Base-by-base conservation (phyloP, 2,113 vertebrate genomes). In the Elaphurus davidianus region DNA sequence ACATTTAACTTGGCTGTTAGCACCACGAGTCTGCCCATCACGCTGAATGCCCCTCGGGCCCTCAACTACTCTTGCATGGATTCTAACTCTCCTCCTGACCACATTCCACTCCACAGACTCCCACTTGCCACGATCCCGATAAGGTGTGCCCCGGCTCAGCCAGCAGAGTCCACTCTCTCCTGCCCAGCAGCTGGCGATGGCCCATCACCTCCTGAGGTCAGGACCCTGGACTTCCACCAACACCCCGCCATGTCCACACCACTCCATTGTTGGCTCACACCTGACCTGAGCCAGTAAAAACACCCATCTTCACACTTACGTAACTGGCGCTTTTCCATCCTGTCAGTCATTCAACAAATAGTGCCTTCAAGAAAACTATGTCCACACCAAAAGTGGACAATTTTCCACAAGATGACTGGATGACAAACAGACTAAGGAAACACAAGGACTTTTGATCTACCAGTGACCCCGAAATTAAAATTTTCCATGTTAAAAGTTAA, bases 251-350 rank as follows among this genome's bases (percentile, higher is more conserved):
- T 16, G 3, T 21, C 62, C 47, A 12, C 1, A 17, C 17, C 57
- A 19, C 36, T 4, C 57, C 15, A 92, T 19, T 23, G 50, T 13
- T 64, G 95, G 92, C 93, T 88, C 88, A 57, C 16, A 7, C 0
- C 27, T 93, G 93, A 62, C 55, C n/a, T 5, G 12, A 74, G 96
- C 98, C 96, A 98, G 94, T 15, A 6, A 17, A 96, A 98, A 97
- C 96, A 98, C 82, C 62, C 54, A 8, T 43, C 94, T 64, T 96
- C 93, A 96, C 98, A 96, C 98, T 97, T 94, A 98, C 2, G 94
- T 93, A 97, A 96, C 9, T 2, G 16, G 57, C 89, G 82, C 52
- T 86, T 87, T 74, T 88, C 88, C 94, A 87, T 89, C 67, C 94
- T n/a, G 3, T 50, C 96, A 67, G 96, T 92, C 94, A 97, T 78